A percentile compares a stretch with the other conserved stretches of the same genome.
Evolutionary conservation across 2,113 vertebrate genomes (phyloP).

Genomic region (Nerophis lumbriciformis): DNA sequence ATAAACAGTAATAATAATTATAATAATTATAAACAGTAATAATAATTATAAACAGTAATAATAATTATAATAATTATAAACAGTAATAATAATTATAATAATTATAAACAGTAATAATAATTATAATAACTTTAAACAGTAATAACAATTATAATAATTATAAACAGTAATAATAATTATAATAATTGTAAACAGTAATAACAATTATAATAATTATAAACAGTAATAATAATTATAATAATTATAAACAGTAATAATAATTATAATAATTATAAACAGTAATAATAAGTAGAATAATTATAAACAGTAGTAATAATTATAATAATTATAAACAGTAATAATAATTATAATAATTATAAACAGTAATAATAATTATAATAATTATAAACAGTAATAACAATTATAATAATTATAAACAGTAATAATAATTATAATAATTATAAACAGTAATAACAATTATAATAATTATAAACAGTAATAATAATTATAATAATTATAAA

Average conservation of each 20-base stretch:
- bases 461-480: constrained; percentile 5
- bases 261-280: not conserved
- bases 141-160: not conserved
- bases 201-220: not conserved
- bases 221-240: not conserved
- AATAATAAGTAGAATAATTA: not conserved
- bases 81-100: not conserved
- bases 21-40: not conserved
- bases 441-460: not conserved
- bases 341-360: not conserved
- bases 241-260: constrained; percentile 4
- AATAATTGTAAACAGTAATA: too few relatives aligned
- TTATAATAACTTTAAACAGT: too few relatives aligned
- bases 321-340: constrained; percentile 5
- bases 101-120: not conserved
- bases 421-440: not conserved
- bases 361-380: not conserved
- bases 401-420: not conserved
- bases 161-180: not conserved
- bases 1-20: not conserved
- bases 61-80: not conserved
- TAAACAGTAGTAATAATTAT: not conserved
- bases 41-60: constrained; percentile 5
- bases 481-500: not conserved
- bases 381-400: constrained; percentile 4